Evolutionary conservation across 2,888 invertebrate species (phyloP).

Genomic region (Conops quadrifasciatus): DNA sequence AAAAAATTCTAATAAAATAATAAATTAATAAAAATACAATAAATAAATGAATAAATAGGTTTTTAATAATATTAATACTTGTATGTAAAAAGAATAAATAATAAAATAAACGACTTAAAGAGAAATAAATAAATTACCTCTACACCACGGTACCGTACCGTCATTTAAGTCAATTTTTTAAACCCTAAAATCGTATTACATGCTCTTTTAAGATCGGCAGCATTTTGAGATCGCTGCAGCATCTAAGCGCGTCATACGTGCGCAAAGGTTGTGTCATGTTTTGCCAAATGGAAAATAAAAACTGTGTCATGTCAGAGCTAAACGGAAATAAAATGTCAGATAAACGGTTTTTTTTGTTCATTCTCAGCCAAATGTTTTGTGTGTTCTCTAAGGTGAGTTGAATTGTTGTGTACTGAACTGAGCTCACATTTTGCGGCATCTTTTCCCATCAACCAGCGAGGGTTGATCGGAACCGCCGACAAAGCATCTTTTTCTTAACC

Average conservation of each 20-base stretch:
- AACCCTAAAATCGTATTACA: conserved; percentile 60
- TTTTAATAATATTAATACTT: not conserved
- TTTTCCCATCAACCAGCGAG: conserved; percentile 3
- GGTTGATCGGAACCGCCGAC: not conserved
- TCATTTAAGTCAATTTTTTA: conserved; percentile 58
- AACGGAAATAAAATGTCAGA: conserved; percentile 53
- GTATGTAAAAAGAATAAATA: not conserved
- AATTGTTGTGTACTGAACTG: conserved; percentile 38
- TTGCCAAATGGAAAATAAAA: too few species aligned
- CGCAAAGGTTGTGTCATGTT: too few species aligned
- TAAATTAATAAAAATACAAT: too few species aligned
- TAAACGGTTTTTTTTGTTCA: not conserved
- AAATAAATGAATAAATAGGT: too few species aligned
- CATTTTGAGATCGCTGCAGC: conserved; percentile 6
- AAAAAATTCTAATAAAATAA: too few species aligned
- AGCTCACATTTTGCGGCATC: not conserved
- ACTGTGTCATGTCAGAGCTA: conserved; percentile 53
- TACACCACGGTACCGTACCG: not conserved
- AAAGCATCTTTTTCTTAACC: conserved; percentile 37
- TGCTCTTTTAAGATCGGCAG: conserved; percentile 50
- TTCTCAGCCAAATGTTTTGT: conserved; percentile 30
- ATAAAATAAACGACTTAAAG: not conserved
- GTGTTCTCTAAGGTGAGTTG: conserved; percentile 33
- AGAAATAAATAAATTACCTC: too few species aligned
- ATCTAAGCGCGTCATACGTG: conserved; percentile 3